Evolutionary conservation across 23 tunicate species (phyloP).

Genomic region (Clavelina lepadiformis): DNA sequence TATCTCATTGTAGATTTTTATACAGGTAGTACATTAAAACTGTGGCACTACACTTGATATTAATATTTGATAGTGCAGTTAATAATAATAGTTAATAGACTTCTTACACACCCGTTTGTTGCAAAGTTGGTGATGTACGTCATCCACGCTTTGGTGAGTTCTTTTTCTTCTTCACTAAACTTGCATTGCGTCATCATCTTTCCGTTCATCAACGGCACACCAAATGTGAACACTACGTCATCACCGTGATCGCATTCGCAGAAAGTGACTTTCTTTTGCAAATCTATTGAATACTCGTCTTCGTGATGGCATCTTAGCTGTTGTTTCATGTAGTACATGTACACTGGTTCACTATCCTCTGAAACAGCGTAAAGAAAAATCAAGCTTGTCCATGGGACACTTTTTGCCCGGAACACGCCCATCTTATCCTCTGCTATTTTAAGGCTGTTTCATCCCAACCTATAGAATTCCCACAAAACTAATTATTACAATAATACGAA

Average conservation of each 20-base stretch:
- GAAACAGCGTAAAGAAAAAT: no score
- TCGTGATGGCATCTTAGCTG: slow-evolving; percentile 4
- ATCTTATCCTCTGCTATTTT: no score
- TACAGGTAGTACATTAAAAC: no score
- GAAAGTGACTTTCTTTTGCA: slow-evolving; percentile 3
- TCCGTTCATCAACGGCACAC: neutral
- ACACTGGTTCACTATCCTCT: slow-evolving; percentile 1
- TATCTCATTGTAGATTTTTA: no score
- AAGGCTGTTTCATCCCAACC: no score
- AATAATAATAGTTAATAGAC: no score
- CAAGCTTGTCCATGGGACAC: no score
- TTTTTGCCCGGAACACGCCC: no score
- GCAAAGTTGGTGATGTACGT: slow-evolving; percentile 39
- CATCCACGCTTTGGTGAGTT: slow-evolving; percentile 25
- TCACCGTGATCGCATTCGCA: slow-evolving; percentile 37
- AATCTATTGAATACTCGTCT: slow-evolving; percentile 1
- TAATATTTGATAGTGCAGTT: no score
- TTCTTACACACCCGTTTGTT: slow-evolving; percentile 20
- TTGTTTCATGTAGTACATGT: slow-evolving; percentile 30
- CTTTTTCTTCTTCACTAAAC: slow-evolving; percentile 28
- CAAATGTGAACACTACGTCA: slow-evolving; percentile 30
- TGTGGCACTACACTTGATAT: no score
- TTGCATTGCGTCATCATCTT: neutral
- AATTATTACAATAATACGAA: no score
- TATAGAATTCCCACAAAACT: no score